phyloP scores from a whole-genome alignment of 2,888 invertebrate species.

The Ochlodes sylvanus region DNA sequence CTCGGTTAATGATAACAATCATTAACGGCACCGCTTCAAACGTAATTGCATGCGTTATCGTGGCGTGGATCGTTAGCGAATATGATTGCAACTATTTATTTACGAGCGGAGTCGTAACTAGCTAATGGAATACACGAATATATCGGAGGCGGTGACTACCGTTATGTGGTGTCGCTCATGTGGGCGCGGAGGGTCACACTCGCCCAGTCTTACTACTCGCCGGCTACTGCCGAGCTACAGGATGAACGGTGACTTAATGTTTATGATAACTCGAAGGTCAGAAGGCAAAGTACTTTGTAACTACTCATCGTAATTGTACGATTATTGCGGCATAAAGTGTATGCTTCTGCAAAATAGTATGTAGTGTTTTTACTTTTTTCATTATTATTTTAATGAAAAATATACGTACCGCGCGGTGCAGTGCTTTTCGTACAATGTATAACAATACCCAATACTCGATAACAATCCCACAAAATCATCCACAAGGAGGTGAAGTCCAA shows the following conservation, averaged over 20 bases:
- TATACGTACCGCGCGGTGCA: too few species aligned
- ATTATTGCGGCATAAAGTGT: too few species aligned
- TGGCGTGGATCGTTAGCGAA: conserved; percentile 22
- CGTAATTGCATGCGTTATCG: conserved; percentile 27
- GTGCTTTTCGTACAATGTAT: too few species aligned
- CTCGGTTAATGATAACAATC: conserved; percentile 6
- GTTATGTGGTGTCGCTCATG: conserved; percentile 25
- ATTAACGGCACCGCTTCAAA: conserved; percentile 19
- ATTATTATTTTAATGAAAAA: too few species aligned
- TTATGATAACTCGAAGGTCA: too few species aligned
- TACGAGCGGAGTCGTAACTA: conserved; percentile 29
- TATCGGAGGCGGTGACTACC: conserved; percentile 27
- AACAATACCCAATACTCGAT: too few species aligned
- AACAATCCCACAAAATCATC: too few species aligned
- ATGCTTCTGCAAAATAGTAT: too few species aligned
- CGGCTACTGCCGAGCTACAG: conserved; percentile 5
- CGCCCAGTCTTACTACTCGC: background rate
- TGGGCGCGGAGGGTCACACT: conserved; percentile 17
- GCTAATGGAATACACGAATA: conserved; percentile 28
- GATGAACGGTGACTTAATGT: background rate
- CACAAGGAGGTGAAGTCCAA: too few species aligned
- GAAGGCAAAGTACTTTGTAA: too few species aligned
- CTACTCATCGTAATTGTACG: too few species aligned
- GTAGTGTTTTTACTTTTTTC: too few species aligned
- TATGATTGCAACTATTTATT: conserved; percentile 24